phyloP scores from a whole-genome alignment of 2,113 vertebrate genomes.

The Alligator sinensis region DNA sequence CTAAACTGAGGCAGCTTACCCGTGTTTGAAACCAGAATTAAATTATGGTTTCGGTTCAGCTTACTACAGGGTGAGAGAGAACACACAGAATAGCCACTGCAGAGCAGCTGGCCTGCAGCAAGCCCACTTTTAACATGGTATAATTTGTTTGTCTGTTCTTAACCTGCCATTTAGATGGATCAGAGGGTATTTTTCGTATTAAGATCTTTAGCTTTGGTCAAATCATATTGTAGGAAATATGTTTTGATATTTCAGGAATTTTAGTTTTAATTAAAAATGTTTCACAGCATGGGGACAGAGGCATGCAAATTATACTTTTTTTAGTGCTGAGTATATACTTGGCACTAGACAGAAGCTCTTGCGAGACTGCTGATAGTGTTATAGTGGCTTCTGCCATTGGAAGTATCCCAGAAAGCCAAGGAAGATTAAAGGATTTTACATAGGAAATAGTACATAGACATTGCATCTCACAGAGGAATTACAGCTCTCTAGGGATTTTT shows the following conservation, averaged over 20 bases:
- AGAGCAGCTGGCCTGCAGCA: too few relatives aligned
- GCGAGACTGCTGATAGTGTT: constrained; percentile 19
- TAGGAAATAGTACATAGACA: constrained; percentile 52
- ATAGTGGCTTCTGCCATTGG: constrained; percentile 56
- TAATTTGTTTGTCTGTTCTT: too few relatives aligned
- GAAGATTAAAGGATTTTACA: constrained; percentile 53
- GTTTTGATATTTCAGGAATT: not conserved
- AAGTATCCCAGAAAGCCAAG: constrained; percentile 56
- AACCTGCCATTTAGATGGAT: not conserved
- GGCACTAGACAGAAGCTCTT: constrained; percentile 43
- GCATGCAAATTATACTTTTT: not conserved
- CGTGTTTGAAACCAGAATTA: too few relatives aligned
- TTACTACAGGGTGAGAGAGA: too few relatives aligned
- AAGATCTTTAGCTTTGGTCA: not conserved
- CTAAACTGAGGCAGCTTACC: too few relatives aligned
- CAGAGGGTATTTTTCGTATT: not conserved
- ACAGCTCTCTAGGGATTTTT: constrained; percentile 60
- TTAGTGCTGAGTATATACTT: constrained; percentile 59
- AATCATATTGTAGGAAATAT: not conserved
- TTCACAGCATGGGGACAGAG: not conserved
- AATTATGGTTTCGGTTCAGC: too few relatives aligned
- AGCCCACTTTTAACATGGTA: too few relatives aligned
- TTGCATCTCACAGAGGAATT: constrained; percentile 67
- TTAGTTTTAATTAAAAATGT: not conserved
- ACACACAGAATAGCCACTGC: too few relatives aligned